A percentile compares a stretch with the other conserved stretches of the same genome.
Conservation (phyloP, 2,113 vertebrate genomes). For the Chlorodrepanis virens region DNA sequence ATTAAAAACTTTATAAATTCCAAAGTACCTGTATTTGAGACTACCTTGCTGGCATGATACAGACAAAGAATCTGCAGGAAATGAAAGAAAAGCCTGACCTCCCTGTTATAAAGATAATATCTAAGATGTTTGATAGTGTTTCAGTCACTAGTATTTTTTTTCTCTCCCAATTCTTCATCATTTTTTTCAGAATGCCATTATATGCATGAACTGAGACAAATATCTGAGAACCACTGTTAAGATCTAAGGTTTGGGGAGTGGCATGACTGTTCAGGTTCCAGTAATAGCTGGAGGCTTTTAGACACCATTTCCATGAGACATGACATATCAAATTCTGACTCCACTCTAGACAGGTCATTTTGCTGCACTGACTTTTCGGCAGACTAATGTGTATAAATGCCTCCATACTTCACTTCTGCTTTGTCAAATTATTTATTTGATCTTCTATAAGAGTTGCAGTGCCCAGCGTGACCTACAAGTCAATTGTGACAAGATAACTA, state of each 20-base stretch:
- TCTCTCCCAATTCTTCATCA: background rate
- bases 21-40: background rate
- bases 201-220: background rate
- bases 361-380: background rate
- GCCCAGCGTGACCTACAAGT: background rate
- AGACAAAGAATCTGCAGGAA: background rate
- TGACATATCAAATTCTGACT: background rate
- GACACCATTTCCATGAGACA: background rate
- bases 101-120: background rate
- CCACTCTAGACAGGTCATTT: background rate
- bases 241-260: background rate
- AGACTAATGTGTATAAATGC: background rate
- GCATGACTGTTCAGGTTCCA: background rate
- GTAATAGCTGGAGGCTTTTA: background rate
- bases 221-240: background rate
- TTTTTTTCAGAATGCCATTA: background rate
- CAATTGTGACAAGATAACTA: background rate
- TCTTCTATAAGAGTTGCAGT: background rate
- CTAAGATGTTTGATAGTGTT: background rate
- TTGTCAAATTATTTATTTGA: slow-evolving; percentile 10
- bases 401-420: background rate
- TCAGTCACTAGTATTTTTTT: background rate
- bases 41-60: background rate
- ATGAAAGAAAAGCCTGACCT: background rate
- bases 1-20: background rate